Base-by-base conservation (phyloP, 2,888 invertebrate genomes). In the Napeogenes sylphis region DNA sequence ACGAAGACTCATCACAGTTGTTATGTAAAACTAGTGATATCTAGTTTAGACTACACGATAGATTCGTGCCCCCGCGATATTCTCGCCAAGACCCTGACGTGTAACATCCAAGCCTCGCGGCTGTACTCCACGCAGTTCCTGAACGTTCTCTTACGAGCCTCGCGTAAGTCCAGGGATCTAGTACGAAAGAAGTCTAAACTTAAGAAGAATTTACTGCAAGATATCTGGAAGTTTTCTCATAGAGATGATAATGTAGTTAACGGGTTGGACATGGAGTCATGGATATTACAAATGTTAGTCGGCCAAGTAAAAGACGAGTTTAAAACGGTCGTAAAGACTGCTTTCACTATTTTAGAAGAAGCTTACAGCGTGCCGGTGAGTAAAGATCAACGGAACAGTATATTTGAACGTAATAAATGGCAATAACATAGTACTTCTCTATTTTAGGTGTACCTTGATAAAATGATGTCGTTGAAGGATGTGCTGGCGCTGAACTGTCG, bases 111-210 rank as follows among this genome's bases (percentile, higher is more conserved):
- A 81, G 89, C 91, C 21, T 92, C 93, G 5, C 79, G 90, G 69
- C 85, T 98, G 51, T 99, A 99, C 86, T 95, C 97, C 0, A 98
- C 98, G 1, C 97, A 97, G 83, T 97, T 98, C 84, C 91, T 99
- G 70, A 93, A 97, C 68, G 95, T 98, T 10, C 86, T 99, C 70
- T 88, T 99, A 61, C 92, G 98, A 67, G 94, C 96, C 1, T 93
- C 93, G 53, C 78, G 85, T 47, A 90, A 87, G 67, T 89, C 90
- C 0, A 77, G 81, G 2, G 91, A 91, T 58, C 69, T 91, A 45
- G 80, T 90, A 1, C 76, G 90, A 47, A 82, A 84, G 62, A 90
- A 90, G 69, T 78, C 86, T 0, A 90, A 89, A 64, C 71, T 88
- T 61, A 88, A 88, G 71, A 87, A 82, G 70, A 82, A 81, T 69